Evolutionary conservation across 2,888 invertebrate species (phyloP).

Genomic region (Ptilodon capucinus): DNA sequence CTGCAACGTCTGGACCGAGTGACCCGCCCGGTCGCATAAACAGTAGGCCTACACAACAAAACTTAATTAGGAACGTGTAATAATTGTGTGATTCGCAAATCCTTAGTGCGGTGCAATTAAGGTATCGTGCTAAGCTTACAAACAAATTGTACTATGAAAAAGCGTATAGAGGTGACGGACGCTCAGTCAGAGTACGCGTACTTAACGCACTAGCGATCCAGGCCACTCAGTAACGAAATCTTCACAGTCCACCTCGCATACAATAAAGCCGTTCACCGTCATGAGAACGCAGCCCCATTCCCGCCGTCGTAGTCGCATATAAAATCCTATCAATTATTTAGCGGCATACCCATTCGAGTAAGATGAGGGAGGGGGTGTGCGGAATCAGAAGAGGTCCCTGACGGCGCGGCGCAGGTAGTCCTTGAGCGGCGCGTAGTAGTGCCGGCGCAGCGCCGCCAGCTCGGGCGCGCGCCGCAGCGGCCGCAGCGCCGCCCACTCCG

Average conservation of each 20-base stretch:
- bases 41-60: constrained; percentile 25
- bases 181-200: constrained; percentile 41
- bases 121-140: constrained; percentile 48
- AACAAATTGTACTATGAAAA: constrained; percentile 61
- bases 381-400: constrained; percentile 84
- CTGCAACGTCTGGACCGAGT: neutral
- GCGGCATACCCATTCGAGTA: constrained; percentile 62
- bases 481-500: constrained; percentile 88
- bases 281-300: neutral
- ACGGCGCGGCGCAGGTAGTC: constrained; percentile 87
- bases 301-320: neutral
- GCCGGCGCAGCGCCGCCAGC: constrained; percentile 87
- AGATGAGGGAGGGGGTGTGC: too few species aligned
- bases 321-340: neutral
- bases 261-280: neutral
- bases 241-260: constrained; percentile 5
- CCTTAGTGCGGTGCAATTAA: constrained; percentile 38
- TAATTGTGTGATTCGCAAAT: constrained; percentile 43
- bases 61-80: constrained; percentile 35
- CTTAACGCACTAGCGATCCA: constrained; percentile 13
- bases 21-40: neutral
- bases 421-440: constrained; percentile 93
- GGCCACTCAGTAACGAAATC: too few species aligned
- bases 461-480: constrained; percentile 89
- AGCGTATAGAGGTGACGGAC: constrained; percentile 61